These are phyloP conservation scores for Atethmia centrago DNA, from an alignment of 2,888 invertebrate genomes.

Conservation along the genomic window DNA sequence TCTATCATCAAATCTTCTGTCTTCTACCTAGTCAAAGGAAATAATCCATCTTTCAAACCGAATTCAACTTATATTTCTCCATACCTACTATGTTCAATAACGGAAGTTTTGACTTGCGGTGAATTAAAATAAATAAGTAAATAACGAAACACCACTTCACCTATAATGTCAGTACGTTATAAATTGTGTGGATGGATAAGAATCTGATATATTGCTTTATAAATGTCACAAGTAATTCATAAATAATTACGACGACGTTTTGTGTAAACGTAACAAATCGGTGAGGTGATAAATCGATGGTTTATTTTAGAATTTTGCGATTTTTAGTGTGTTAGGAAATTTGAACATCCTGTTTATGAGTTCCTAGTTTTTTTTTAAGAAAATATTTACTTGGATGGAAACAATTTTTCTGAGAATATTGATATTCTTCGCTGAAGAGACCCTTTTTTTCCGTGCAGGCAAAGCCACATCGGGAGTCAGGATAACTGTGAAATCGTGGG, in stretches of 20 bases:
- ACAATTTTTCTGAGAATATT: too few species aligned
- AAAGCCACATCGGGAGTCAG: too few species aligned
- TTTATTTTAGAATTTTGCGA: slow-evolving; percentile 12
- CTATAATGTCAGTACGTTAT: slow-evolving; percentile 30
- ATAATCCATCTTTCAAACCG: slow-evolving; percentile 43
- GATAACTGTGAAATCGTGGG: too few species aligned
- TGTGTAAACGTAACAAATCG: slow-evolving; percentile 45
- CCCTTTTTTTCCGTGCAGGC: too few species aligned
- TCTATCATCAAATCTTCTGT: slow-evolving; percentile 22
- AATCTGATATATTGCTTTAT: slow-evolving; percentile 50
- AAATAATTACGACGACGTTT: slow-evolving; percentile 25
- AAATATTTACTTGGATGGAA: too few species aligned
- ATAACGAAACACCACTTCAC: slow-evolving; percentile 27
- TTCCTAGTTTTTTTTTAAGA: too few species aligned
- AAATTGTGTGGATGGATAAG: slow-evolving; percentile 44
- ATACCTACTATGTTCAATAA: slow-evolving; percentile 15
- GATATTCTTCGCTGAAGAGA: too few species aligned
- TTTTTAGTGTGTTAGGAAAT: slow-evolving; percentile 22
- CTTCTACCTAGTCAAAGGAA: slow-evolving; percentile 24
- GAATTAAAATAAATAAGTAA: slow-evolving; percentile 40
- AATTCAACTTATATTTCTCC: slow-evolving; percentile 34
- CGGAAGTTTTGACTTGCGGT: slow-evolving; percentile 51
- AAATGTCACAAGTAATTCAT: slow-evolving; percentile 51
- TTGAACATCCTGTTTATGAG: background rate
- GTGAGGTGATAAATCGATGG: slow-evolving; percentile 41